Percentiles rank a stretch among this genome's conserved stretches.
Evolutionary conservation across 2,888 invertebrate species (phyloP).

Genomic region (Trichogramma dendrolimi): DNA sequence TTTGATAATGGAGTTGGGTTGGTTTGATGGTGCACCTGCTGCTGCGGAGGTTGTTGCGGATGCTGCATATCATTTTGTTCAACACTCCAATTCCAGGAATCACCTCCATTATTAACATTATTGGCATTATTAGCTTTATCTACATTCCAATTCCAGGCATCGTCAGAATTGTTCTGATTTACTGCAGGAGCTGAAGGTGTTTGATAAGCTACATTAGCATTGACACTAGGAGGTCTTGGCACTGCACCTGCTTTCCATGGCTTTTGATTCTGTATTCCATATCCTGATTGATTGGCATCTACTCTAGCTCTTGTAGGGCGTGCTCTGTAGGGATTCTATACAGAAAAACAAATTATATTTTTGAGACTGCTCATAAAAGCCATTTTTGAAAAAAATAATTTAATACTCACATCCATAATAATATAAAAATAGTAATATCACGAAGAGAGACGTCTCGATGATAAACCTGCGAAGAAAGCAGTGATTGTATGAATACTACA

Average conservation of each 20-base stretch:
- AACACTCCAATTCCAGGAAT: constrained; percentile 49
- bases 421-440: constrained; percentile 32
- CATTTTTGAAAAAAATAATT: constrained; percentile 8
- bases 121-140: constrained; percentile 28
- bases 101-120: constrained; percentile 41
- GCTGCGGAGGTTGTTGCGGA: constrained; percentile 24
- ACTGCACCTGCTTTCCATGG: constrained; percentile 38
- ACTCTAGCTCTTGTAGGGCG: constrained; percentile 41
- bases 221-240: constrained; percentile 32
- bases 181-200: constrained; percentile 28
- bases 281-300: constrained; percentile 39
- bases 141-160: constrained; percentile 45
- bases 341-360: constrained; percentile 11
- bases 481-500: not conserved
- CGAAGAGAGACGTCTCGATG: constrained; percentile 28
- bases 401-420: constrained; percentile 43
- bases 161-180: constrained; percentile 36
- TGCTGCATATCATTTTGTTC: constrained; percentile 38
- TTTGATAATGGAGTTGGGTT: constrained; percentile 21
- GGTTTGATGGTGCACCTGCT: constrained; percentile 21
- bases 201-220: constrained; percentile 33
- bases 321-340: constrained; percentile 48
- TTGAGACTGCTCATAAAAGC: not conserved
- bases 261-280: constrained; percentile 44
- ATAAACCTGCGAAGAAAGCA: constrained; percentile 34